These are phyloP conservation scores for Drosophila nannoptera DNA, from an alignment of 1,140 invertebrate genomes.

Conservation along the genomic window DNA sequence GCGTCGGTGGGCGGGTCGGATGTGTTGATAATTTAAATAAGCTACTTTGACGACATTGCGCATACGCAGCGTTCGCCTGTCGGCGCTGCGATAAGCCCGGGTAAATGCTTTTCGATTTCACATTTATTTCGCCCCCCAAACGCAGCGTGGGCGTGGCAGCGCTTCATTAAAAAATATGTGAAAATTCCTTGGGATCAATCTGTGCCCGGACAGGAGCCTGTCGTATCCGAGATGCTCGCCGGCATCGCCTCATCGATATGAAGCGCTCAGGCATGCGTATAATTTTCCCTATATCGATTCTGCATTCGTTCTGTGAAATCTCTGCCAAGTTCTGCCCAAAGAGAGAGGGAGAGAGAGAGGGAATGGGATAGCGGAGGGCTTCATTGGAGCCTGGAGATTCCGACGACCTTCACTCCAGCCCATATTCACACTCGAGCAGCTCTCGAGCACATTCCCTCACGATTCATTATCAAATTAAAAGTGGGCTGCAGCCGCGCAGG, in stretches of 20 bases:
- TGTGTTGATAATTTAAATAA: conserved; percentile 78
- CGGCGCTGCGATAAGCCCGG: conserved; percentile 62
- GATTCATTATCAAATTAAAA: conserved; percentile 5
- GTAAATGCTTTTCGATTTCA: conserved; percentile 76
- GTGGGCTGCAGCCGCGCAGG: conserved; percentile 21
- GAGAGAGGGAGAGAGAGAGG: too few relatives aligned
- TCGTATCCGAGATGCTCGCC: too few relatives aligned
- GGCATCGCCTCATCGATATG: too few relatives aligned
- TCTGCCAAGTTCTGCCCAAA: too few relatives aligned
- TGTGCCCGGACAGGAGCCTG: background rate
- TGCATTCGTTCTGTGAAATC: too few relatives aligned
- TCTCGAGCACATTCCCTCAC: background rate
- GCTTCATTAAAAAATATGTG: conserved; percentile 68
- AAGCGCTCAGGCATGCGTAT: too few relatives aligned
- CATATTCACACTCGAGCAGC: too few relatives aligned
- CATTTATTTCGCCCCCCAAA: conserved; percentile 72
- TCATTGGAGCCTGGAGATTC: too few relatives aligned
- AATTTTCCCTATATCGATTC: too few relatives aligned
- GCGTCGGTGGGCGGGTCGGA: conserved; percentile 26
- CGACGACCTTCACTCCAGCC: too few relatives aligned
- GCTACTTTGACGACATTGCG: conserved; percentile 72
- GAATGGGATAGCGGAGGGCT: too few relatives aligned
- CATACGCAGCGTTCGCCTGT: conserved; percentile 72
- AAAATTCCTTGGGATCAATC: conserved; percentile 34
- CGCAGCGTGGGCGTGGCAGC: conserved; percentile 4